phyloP scores from a whole-genome alignment of 2,797 vertebrate genomes.

The Rhinophrynus dorsalis region DNA sequence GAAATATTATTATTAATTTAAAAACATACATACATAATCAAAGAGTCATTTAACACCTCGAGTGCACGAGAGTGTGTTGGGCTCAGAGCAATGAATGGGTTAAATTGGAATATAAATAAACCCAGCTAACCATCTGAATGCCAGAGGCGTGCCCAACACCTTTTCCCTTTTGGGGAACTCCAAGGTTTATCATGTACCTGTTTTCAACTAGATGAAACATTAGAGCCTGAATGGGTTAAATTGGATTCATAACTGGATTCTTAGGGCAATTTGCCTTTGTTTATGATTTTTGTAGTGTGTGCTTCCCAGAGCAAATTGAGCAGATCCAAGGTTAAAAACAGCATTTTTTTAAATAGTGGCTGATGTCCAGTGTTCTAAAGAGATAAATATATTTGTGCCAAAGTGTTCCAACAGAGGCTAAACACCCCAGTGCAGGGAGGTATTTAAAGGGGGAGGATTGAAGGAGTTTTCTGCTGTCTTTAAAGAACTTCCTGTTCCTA shows the following conservation, averaged over 20 bases:
- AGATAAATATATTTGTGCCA: conserved; percentile 21
- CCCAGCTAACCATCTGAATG: no score
- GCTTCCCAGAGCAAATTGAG: conserved; percentile 3
- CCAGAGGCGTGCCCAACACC: no score
- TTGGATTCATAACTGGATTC: background rate
- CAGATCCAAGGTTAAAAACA: conserved; percentile 24
- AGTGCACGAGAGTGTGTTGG: no score
- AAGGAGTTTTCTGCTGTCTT: conserved; percentile 22
- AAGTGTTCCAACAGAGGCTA: conserved; percentile 26
- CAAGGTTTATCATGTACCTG: no score
- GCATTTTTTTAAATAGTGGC: conserved; percentile 1
- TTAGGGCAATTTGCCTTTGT: background rate
- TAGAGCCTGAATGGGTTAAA: no score
- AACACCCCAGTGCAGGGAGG: background rate
- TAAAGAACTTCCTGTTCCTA: conserved; percentile 32
- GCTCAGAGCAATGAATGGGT: background rate
- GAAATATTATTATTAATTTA: no score
- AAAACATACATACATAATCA: no score
- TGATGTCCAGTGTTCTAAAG: background rate
- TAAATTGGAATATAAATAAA: background rate
- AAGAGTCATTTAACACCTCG: no score
- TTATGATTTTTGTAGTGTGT: background rate
- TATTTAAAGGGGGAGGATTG: background rate
- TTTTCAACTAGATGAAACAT: no score
- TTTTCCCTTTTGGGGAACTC: no score